Percentiles rank a stretch among this genome's conserved stretches.
Conservation (phyloP, 2,797 vertebrate species). For the Schizothorax lantsangensis region DNA sequence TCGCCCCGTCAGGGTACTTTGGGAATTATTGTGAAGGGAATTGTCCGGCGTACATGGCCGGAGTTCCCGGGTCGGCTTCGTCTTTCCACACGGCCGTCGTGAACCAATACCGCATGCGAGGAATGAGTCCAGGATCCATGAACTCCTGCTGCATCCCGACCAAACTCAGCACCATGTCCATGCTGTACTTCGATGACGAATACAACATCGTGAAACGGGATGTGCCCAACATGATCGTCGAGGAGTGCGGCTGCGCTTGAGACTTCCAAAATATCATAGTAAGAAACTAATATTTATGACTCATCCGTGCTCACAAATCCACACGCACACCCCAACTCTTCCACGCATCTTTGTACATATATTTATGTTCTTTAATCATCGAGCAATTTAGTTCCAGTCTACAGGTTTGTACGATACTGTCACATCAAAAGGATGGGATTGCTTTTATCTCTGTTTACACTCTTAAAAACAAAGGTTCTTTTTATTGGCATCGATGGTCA, state of each 20-base stretch:
- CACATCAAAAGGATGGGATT: not conserved
- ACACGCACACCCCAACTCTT: slow-evolving; percentile 62
- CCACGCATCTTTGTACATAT: slow-evolving; percentile 79
- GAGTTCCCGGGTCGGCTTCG: slow-evolving; percentile 92
- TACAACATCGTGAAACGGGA: slow-evolving; percentile 99
- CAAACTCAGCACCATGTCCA: slow-evolving; percentile 98
- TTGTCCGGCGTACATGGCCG: slow-evolving; percentile 96
- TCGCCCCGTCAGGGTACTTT: slow-evolving; percentile 93
- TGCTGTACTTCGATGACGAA: slow-evolving; percentile 99
- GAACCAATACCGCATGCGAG: slow-evolving; percentile 98
- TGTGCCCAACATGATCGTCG: slow-evolving; percentile 99
- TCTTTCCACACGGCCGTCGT: slow-evolving; percentile 98
- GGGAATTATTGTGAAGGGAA: slow-evolving; percentile 98
- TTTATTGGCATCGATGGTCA: not conserved
- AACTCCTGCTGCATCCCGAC: slow-evolving; percentile 99
- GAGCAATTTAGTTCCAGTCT: slow-evolving; percentile 48
- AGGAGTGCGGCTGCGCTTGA: slow-evolving; percentile 98
- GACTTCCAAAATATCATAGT: slow-evolving; percentile 57
- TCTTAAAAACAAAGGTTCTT: not conserved
- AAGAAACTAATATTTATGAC: slow-evolving; percentile 77
- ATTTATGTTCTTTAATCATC: slow-evolving; percentile 79
- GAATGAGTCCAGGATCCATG: slow-evolving; percentile 93
- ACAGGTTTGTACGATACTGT: slow-evolving; percentile 43
- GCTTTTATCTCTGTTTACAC: slow-evolving; percentile 12
- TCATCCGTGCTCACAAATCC: slow-evolving; percentile 48